Percentiles rank a stretch among this genome's conserved stretches.
Evolutionary conservation across 2,888 invertebrate genomes (phyloP).

Genomic region (Brenthis daphne): DNA sequence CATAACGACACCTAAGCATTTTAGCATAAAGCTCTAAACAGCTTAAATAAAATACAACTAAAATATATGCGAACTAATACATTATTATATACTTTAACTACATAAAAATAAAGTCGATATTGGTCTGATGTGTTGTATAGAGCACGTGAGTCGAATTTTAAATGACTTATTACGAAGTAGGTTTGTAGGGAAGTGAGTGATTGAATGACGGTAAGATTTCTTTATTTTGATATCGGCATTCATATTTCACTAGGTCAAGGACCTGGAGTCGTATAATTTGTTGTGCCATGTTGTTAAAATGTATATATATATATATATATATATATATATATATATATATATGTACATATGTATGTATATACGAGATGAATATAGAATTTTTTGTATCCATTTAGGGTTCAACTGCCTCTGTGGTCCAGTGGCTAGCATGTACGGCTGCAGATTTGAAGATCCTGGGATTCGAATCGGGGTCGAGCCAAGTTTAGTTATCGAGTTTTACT

Average conservation of each 20-base stretch:
- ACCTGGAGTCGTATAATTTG: conserved; percentile 10
- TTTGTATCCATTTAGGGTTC: too few relatives aligned
- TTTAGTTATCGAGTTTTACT: too few relatives aligned
- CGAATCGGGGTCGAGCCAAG: too few relatives aligned
- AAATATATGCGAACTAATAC: not conserved
- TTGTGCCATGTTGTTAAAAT: too few relatives aligned
- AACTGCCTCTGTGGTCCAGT: too few relatives aligned
- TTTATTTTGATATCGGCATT: conserved; percentile 33
- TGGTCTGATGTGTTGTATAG: conserved; percentile 4
- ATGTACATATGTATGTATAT: too few relatives aligned
- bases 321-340: not conserved
- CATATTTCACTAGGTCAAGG: conserved; percentile 31
- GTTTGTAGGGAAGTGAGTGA: conserved; percentile 39
- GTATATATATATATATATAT: not conserved
- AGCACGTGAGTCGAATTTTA: conserved; percentile 44
- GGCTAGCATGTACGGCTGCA: too few relatives aligned
- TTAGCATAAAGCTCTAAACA: not conserved
- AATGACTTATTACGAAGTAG: conserved; percentile 41
- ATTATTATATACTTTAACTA: conserved; percentile 3
- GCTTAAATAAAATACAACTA: not conserved
- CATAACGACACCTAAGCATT: conserved; percentile 8
- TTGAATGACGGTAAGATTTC: conserved; percentile 35
- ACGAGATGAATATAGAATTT: too few relatives aligned
- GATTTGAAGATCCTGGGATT: too few relatives aligned
- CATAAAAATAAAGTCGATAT: conserved; percentile 3